Conservation (phyloP, 2,888 invertebrate genomes). For the Ornithoptera alexandrae region DNA sequence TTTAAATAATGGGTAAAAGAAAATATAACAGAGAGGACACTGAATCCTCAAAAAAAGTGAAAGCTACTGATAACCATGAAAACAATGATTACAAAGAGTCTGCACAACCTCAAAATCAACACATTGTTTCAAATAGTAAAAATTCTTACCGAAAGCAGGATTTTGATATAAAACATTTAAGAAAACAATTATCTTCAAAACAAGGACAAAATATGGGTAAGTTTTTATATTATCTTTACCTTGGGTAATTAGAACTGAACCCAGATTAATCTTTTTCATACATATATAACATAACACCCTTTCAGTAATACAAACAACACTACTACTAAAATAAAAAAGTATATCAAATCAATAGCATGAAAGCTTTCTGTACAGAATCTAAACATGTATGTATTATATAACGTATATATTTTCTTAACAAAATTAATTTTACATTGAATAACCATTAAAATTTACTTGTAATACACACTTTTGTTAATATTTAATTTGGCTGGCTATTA, state of each 20-base stretch:
- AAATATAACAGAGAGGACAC: conserved; percentile 53
- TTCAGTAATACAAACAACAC: too few species aligned
- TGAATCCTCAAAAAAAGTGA: conserved; percentile 46
- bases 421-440: too few species aligned
- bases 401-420: too few species aligned
- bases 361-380: too few species aligned
- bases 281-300: too few species aligned
- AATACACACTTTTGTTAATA: too few species aligned
- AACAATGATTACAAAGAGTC: conserved; percentile 34
- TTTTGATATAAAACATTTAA: conserved; percentile 81
- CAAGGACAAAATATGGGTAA: conserved; percentile 80
- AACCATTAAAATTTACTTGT: too few species aligned
- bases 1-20: conserved; percentile 61
- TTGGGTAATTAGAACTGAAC: not conserved
- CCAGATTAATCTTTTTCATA: not conserved
- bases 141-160: conserved; percentile 44
- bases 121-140: conserved; percentile 33
- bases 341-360: too few species aligned
- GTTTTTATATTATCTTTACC: conserved; percentile 1
- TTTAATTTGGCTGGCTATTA: too few species aligned
- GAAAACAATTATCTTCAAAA: conserved; percentile 75
- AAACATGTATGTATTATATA: too few species aligned
- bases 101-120: conserved; percentile 54
- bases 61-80: conserved; percentile 42
- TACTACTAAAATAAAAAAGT: too few species aligned